These are phyloP conservation scores for Idris sp. DNA, from an alignment of 1,140 invertebrate genomes.

Conservation along the genomic window DNA sequence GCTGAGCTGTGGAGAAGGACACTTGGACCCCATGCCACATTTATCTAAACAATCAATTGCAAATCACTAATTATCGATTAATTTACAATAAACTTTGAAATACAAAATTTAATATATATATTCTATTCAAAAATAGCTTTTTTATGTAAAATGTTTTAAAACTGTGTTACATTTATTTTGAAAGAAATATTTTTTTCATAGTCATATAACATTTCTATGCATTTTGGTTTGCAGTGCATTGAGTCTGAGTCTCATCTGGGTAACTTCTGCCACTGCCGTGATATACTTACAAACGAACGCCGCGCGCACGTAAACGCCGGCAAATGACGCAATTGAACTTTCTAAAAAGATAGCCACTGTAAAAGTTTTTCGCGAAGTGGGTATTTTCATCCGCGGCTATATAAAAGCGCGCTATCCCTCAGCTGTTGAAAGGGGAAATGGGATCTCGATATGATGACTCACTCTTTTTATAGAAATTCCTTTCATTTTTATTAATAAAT, in stretches of 20 bases:
- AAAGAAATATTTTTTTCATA: no score
- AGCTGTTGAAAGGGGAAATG: conserved; percentile 3
- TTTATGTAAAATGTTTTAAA: no score
- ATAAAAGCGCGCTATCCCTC: conserved; percentile 5
- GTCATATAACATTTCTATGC: no score
- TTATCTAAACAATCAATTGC: no score
- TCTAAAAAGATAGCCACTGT: conserved; percentile 54
- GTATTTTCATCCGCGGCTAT: conserved; percentile 46
- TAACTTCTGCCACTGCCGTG: conserved; percentile 3
- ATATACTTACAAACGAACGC: conserved; percentile 6
- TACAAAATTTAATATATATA: no score
- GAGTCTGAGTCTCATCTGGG: conserved; percentile 9
- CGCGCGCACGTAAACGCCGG: conserved; percentile 1
- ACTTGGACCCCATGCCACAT: conserved; percentile 59
- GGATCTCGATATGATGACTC: no score
- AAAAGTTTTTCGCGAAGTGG: conserved; percentile 50
- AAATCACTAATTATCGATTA: no score
- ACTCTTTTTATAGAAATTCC: conserved; percentile 7
- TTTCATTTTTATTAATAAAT: conserved; percentile 23
- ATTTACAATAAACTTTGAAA: no score
- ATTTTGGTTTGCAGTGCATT: conserved; percentile 4
- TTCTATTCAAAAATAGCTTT: no score
- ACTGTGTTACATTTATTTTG: no score
- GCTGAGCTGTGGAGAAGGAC: conserved; percentile 17
- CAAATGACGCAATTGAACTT: conserved; percentile 57